Percentiles rank a stretch among this genome's conserved stretches.
Conservation (phyloP, 2,113 vertebrate species). For the Xenopus borealis region DNA sequence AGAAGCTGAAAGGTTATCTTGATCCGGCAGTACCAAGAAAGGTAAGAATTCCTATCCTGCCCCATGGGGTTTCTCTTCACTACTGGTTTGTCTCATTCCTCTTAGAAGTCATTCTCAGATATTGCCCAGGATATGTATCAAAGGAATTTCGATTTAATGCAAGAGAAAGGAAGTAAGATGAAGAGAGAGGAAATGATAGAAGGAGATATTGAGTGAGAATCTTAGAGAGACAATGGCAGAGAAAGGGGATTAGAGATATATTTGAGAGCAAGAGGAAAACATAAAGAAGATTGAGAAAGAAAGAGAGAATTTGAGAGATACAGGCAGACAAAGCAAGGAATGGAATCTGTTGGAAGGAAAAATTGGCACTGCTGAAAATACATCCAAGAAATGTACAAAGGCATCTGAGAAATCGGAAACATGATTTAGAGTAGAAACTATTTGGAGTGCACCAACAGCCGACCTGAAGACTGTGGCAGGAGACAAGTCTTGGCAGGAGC, state of each 20-base stretch:
- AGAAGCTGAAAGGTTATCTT: constrained; percentile 91
- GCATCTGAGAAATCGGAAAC: neutral
- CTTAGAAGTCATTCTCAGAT: neutral
- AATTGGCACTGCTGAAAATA: neutral
- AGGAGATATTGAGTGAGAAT: too few species aligned
- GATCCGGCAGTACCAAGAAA: constrained; percentile 94
- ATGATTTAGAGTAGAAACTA: neutral
- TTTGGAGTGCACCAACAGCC: neutral
- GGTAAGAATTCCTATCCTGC: constrained; percentile 69
- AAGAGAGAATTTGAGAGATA: too few species aligned
- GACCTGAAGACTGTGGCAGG: neutral
- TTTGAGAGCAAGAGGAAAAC: too few species aligned
- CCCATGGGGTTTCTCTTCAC: neutral
- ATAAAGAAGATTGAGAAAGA: too few species aligned
- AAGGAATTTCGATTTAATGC: neutral
- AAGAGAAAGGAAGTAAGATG: too few species aligned
- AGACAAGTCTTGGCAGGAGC: neutral
- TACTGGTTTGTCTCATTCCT: neutral
- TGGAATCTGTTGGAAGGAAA: neutral
- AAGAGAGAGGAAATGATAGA: too few species aligned
- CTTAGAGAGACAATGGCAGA: neutral
- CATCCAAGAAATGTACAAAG: neutral
- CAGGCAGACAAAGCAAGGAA: neutral
- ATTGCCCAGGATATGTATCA: neutral
- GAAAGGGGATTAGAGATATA: neutral